Base-by-base conservation (phyloP, 2,888 invertebrate species). In the Druceiella hillmani region DNA sequence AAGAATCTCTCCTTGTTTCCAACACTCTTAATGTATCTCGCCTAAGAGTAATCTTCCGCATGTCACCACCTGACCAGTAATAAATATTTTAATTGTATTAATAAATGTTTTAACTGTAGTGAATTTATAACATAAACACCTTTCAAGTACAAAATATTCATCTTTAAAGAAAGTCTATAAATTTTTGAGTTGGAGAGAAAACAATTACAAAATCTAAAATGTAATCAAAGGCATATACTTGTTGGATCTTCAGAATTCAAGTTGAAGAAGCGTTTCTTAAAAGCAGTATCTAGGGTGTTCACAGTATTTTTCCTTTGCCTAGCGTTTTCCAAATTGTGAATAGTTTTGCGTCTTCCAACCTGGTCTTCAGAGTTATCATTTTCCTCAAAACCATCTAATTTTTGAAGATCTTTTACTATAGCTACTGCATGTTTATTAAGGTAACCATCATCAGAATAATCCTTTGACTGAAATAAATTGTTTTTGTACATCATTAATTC, bases 201-300 rank as follows among this genome's bases (percentile, higher is more conserved):
- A n/a, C n/a, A n/a, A n/a, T n/a, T n/a, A n/a, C n/a, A n/a, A n/a
- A n/a, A n/a, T n/a, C n/a, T n/a, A n/a, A n/a, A n/a, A n/a, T 27
- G 12, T 13, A 24, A 9, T 13, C 5, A 14, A 30, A 15, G 9
- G 4, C 14, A 14, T 24, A 44, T 52, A 62, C 68, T 63, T 43
- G 69, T 64, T 33, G 75, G 62, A 52, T 79, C 79, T 51, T 83
- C 82, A 31, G 83, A 81, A 47, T 83, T 83, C 55, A 88, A 67
- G 55, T 85, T 85, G 38, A 87, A 82, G 58, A 93, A 87, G 22
- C 94, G 74, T 51, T 92, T 87, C 55, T 90, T 87, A 65, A 95
- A 95, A 12, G 93, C 95, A 12, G 92, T 91, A 59, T 95, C 95
- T 36, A 95, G 68, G 2, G 94, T 95, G 45, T 89, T 84, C 45